Evolutionary conservation across 1,140 invertebrate species (phyloP).

Genomic region (Diachasmimorpha longicaudata): DNA sequence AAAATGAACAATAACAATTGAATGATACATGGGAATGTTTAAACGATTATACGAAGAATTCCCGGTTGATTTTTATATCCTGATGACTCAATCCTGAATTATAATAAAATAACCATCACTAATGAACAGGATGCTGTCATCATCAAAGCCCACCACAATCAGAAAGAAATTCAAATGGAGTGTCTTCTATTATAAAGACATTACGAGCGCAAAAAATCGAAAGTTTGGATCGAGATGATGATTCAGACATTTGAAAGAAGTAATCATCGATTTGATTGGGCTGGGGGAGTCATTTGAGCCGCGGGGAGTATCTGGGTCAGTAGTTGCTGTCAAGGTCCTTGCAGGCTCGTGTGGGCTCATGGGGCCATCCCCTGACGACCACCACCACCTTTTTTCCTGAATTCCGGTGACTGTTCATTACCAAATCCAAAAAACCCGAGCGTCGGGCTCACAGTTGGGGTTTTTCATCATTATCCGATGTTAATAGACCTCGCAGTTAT

Average conservation of each 20-base stretch:
- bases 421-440: neutral
- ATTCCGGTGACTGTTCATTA: neutral
- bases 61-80: neutral
- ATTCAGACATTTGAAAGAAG: neutral
- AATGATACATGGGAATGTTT: neutral
- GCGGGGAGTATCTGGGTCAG: neutral
- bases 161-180: neutral
- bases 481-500: too few species aligned
- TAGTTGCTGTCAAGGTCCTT: neutral
- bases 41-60: neutral
- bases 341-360: neutral
- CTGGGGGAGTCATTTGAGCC: neutral
- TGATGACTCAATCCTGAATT: neutral
- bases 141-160: neutral
- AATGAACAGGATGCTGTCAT: neutral
- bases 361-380: slow-evolving; percentile 4
- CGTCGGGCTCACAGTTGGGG: too few species aligned
- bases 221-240: neutral
- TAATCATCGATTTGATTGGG: neutral
- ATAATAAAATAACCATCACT: neutral
- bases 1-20: neutral
- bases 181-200: neutral
- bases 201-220: neutral
- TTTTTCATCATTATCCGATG: neutral
- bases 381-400: neutral